phyloP scores from a whole-genome alignment of 2,888 invertebrate genomes.

The Parapristionchus giblindavisi region DNA sequence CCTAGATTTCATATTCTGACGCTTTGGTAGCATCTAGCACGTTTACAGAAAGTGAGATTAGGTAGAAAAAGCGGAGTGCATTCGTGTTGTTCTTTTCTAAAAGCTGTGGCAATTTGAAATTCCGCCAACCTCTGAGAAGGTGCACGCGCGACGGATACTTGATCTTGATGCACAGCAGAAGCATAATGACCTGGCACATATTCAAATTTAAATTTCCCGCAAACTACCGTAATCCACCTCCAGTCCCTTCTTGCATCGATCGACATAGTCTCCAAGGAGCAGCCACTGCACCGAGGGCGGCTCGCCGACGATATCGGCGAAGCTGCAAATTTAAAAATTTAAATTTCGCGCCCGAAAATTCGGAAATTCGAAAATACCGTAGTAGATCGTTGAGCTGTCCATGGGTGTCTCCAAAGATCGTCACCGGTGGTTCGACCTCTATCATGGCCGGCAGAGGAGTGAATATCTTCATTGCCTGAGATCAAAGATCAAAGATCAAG shows the following conservation, averaged over 20 bases:
- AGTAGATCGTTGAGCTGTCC: constrained; percentile 60
- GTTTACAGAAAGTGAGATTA: no score
- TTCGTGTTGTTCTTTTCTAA: no score
- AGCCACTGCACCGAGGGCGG: constrained; percentile 54
- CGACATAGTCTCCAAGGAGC: constrained; percentile 65
- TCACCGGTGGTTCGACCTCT: constrained; percentile 50
- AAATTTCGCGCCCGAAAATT: constrained; percentile 19
- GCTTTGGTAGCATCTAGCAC: no score
- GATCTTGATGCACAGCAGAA: constrained; percentile 62
- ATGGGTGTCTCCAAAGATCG: constrained; percentile 61
- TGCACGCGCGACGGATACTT: constrained; percentile 50
- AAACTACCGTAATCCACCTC: no score
- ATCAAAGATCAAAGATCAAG: constrained; percentile 11
- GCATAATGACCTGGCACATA: constrained; percentile 45
- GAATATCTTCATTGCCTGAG: constrained; percentile 43
- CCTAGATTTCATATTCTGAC: no score
- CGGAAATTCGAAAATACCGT: constrained; percentile 29
- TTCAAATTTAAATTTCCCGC: not conserved
- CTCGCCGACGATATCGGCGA: constrained; percentile 50
- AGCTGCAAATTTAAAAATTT: constrained; percentile 39
- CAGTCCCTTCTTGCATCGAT: constrained; percentile 56
- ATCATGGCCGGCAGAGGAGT: constrained; percentile 49
- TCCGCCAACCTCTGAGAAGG: constrained; percentile 53
- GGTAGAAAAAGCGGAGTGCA: no score
- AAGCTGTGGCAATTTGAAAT: no score